A percentile compares a stretch with the other conserved stretches of the same genome.
These are phyloP conservation scores for Danaus plexippus DNA, from an alignment of 1,140 invertebrate species.

Conservation along the genomic window DNA sequence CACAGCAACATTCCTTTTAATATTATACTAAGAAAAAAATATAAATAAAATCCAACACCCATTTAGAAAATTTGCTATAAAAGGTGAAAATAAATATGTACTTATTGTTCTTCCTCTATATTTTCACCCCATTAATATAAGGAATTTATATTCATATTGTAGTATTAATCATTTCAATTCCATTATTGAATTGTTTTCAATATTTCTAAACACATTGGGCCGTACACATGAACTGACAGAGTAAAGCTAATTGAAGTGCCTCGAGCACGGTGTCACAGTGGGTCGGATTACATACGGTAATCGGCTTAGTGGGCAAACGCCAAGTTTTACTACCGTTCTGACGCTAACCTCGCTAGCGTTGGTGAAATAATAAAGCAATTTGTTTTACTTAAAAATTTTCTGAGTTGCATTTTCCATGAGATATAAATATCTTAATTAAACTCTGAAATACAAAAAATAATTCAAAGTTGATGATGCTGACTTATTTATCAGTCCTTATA, in stretches of 20 bases:
- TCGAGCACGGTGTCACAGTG: constrained; percentile 25
- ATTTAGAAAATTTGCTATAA: neutral
- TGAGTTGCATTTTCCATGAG: too few relatives aligned
- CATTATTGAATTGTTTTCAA: neutral
- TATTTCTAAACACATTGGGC: constrained; percentile 5
- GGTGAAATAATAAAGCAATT: constrained; percentile 17
- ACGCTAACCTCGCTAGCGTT: constrained; percentile 2
- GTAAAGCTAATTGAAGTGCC: constrained; percentile 33
- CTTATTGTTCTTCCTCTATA: neutral
- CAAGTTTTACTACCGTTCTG: constrained; percentile 27
- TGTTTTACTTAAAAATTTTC: constrained; percentile 6
- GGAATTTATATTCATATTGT: too few relatives aligned
- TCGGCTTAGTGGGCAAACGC: constrained; percentile 34
- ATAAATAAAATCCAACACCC: neutral
- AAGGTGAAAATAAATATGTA: neutral
- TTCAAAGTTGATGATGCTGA: too few relatives aligned
- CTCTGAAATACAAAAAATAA: too few relatives aligned
- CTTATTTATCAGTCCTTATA: too few relatives aligned
- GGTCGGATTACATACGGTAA: constrained; percentile 35
- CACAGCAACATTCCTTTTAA: too few relatives aligned
- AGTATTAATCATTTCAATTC: neutral
- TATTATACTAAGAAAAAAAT: neutral
- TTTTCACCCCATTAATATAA: too few relatives aligned
- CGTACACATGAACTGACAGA: constrained; percentile 15
- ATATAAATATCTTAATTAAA: too few relatives aligned